Conservation (phyloP, 2,797 vertebrate species). For the Cynodonichthys magdalenae region DNA sequence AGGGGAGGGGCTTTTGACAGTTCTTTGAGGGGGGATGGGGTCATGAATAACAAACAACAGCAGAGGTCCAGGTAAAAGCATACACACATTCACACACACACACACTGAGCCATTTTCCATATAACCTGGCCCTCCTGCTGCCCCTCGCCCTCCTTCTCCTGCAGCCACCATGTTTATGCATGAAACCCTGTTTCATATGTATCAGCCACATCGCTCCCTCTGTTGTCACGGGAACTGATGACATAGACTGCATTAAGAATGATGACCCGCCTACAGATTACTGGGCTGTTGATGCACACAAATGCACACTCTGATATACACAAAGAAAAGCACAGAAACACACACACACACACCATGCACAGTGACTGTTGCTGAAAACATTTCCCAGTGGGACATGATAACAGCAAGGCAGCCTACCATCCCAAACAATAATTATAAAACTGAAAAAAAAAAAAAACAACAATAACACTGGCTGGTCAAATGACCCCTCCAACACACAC, state of each 20-base stretch:
- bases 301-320: constrained; percentile 23
- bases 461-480: constrained; percentile 47
- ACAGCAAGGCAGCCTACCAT: constrained; percentile 46
- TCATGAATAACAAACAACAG: constrained; percentile 94
- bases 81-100: constrained; percentile 15
- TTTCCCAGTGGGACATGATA: constrained; percentile 60
- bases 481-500: constrained; percentile 15
- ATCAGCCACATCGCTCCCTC: constrained; percentile 94
- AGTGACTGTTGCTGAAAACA: constrained; percentile 60
- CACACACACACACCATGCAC: constrained; percentile 12
- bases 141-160: constrained; percentile 57
- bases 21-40: constrained; percentile 66
- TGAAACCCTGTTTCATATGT: constrained; percentile 99
- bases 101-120: constrained; percentile 78
- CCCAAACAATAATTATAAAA: constrained; percentile 14
- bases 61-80: constrained; percentile 79
- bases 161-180: constrained; percentile 95
- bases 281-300: constrained; percentile 74
- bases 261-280: constrained; percentile 98
- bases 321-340: constrained; percentile 23
- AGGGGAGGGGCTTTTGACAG: constrained; percentile 94
- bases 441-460: constrained; percentile 23
- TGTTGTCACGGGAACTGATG: constrained; percentile 99
- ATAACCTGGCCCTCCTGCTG: constrained; percentile 85
- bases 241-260: constrained; percentile 98